Evolutionary conservation across 2,797 vertebrate genomes (phyloP).

Genomic region (Alauda arvensis): DNA sequence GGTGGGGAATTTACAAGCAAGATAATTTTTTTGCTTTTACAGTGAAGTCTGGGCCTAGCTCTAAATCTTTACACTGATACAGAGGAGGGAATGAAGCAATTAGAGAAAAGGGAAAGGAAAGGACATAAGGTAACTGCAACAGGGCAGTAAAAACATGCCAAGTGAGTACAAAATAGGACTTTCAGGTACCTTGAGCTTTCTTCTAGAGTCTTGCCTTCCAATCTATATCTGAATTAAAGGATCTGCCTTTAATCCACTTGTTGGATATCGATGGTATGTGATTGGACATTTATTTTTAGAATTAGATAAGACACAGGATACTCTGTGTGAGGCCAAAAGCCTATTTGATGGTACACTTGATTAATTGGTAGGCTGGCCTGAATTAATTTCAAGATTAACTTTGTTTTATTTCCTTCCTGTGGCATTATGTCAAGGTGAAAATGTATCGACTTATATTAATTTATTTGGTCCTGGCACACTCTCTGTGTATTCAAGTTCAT

Average conservation of each 20-base stretch:
- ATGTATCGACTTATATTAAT: slow-evolving; percentile 4
- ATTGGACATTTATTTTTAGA: slow-evolving; percentile 26
- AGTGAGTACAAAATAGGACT: neutral
- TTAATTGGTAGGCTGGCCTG: slow-evolving; percentile 37
- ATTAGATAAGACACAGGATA: slow-evolving; percentile 6
- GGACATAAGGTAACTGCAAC: neutral
- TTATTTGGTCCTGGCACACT: slow-evolving; percentile 16
- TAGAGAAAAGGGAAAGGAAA: neutral
- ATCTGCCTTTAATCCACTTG: neutral
- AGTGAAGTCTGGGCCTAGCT: neutral
- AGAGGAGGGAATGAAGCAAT: neutral
- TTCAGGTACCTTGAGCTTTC: neutral
- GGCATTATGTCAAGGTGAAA: slow-evolving; percentile 47
- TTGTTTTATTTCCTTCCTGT: slow-evolving; percentile 25
- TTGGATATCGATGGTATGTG: neutral
- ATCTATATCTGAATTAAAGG: neutral
- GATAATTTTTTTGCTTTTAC: neutral
- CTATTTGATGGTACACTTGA: slow-evolving; percentile 10
- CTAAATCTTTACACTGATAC: neutral
- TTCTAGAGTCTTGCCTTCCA: neutral
- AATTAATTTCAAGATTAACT: slow-evolving; percentile 50
- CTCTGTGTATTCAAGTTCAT: neutral
- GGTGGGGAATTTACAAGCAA: neutral
- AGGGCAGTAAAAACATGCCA: neutral
- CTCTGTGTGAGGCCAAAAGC: slow-evolving; percentile 10